Evolutionary conservation across 2,888 invertebrate genomes (phyloP).

Genomic region (Microctonus brassicae): DNA sequence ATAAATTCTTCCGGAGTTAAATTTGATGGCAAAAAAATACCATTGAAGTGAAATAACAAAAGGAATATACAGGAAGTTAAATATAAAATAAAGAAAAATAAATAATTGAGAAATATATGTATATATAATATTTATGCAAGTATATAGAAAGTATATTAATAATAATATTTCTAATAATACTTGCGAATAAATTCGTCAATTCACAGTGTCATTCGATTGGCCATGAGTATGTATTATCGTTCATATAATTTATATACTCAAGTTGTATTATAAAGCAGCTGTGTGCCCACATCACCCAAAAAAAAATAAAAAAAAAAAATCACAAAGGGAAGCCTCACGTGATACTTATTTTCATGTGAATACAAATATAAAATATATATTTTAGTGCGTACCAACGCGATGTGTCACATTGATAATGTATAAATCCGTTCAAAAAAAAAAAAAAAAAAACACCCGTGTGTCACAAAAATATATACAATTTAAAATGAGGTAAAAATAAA

Average conservation of each 20-base stretch:
- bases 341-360: not conserved
- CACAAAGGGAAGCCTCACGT: slow-evolving; percentile 3
- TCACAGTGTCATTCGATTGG: not conserved
- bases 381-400: too few species aligned
- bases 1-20: not conserved
- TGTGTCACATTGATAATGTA: too few species aligned
- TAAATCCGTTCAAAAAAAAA: too few species aligned
- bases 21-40: not conserved
- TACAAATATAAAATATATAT: not conserved
- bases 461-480: too few species aligned
- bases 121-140: too few species aligned
- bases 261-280: not conserved
- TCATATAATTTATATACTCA: not conserved
- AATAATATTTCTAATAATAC: too few species aligned
- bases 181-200: too few species aligned
- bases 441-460: too few species aligned
- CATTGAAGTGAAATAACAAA: not conserved
- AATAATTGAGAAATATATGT: too few species aligned
- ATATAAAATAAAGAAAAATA: not conserved
- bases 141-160: too few species aligned
- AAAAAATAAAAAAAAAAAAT: too few species aligned
- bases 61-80: not conserved
- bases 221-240: not conserved
- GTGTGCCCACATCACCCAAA: not conserved
- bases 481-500: not conserved